phyloP scores from a whole-genome alignment of 2,888 invertebrate genomes.

The Andrena flavipes region DNA sequence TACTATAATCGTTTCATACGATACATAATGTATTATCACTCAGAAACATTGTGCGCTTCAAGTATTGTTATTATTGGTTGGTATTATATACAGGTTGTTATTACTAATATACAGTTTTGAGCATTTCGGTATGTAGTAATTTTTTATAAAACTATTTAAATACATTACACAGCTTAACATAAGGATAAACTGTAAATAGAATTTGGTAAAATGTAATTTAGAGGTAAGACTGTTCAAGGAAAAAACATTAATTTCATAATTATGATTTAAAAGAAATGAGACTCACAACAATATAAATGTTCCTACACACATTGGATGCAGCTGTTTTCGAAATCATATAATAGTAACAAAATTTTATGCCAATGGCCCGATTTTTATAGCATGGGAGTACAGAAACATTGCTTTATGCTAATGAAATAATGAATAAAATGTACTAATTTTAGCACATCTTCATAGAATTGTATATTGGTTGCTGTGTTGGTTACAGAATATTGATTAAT shows the following conservation, averaged over 20 bases:
- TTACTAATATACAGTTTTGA: conserved; percentile 69
- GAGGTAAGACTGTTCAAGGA: conserved; percentile 44
- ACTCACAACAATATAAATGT: conserved; percentile 73
- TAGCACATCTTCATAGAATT: conserved; percentile 25
- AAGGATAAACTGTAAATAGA: conserved; percentile 75
- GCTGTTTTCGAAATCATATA: conserved; percentile 55
- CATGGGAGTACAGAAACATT: conserved; percentile 25
- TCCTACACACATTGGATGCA: conserved; percentile 68
- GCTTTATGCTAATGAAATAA: conserved; percentile 13
- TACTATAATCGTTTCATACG: conserved; percentile 45
- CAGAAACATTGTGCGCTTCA: conserved; percentile 64
- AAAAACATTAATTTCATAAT: conserved; percentile 62
- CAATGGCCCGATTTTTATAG: conserved; percentile 44
- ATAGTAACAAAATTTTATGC: conserved; percentile 39
- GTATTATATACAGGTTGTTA: conserved; percentile 50
- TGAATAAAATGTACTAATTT: conserved; percentile 35
- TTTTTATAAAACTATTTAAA: conserved; percentile 54
- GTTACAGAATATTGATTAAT: conserved; percentile 46
- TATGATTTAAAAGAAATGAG: conserved; percentile 65
- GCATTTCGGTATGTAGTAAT: conserved; percentile 63
- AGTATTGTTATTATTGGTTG: conserved; percentile 64
- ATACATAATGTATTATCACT: conserved; percentile 31
- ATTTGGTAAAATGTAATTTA: conserved; percentile 63
- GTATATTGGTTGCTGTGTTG: conserved; percentile 36
- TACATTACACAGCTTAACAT: conserved; percentile 59